Base-by-base conservation (phyloP, 1,140 invertebrate genomes). In the Anthonomus grandis region DNA sequence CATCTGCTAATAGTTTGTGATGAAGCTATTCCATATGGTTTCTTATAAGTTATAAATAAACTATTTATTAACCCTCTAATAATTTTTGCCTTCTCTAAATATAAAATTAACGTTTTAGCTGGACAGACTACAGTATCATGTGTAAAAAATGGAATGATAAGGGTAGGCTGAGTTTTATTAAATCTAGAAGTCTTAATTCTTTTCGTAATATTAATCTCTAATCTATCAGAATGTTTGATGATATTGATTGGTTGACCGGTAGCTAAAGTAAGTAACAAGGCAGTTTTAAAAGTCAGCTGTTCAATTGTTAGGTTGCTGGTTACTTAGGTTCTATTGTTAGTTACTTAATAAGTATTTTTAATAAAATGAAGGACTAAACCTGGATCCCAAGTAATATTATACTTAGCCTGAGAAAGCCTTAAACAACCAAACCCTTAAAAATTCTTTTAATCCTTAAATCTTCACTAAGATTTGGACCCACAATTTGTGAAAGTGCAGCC, bases 361-460 rank as follows among this genome's bases (percentile, higher is more conserved):
- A 53, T 13, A 34, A 25, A 57, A 39, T 19, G 39, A 12, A 52
- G 23, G 12, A 57, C 47, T 13, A 53, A 15, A 13, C 15, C 6
- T 19, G 36, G 48, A 25, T 57, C 34, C 47, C 48, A 57, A 23
- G 48, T 58, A 18, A 42, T 15, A 24, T n/a, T n/a, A 37, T 54
- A 54, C 21, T 44, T 53, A 9, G 56, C 24, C n/a, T 9, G 15
- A 36, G 3, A 9, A n/a, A 41, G 41, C 25, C 50, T 59, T 55
- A 54, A 39, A 15, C 10, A 0, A n/a, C 25, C 24, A 54, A n/a
- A 37, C 41, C 41, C 1, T 22, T 25, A 24, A 52, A 52, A 38
- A 59, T 46, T 17, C 57, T 44, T 22, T 53, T 52, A 21, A 58
- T 18, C 25, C 48, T 27, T 15, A 54, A 54, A 47, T 54, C 57